Conservation (phyloP, 2,113 vertebrate genomes). For the Mormyrus iriodes region DNA sequence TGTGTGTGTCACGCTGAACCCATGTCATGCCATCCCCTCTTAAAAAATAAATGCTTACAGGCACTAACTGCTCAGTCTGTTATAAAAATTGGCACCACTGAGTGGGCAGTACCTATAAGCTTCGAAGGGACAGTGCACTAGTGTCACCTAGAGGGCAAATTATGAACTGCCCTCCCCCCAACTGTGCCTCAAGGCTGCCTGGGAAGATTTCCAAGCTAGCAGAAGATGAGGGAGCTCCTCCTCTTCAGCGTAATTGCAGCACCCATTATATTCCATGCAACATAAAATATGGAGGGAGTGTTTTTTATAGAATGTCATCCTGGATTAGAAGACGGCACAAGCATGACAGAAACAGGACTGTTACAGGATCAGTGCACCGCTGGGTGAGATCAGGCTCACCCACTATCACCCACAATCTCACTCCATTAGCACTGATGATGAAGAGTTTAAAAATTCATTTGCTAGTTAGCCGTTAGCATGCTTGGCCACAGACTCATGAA, state of each 20-base stretch:
- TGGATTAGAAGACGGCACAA: not conserved
- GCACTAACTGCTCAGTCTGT: not conserved
- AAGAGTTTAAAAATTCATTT: not conserved
- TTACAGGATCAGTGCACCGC: not conserved
- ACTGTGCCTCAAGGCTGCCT: not conserved
- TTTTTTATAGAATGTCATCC: not conserved
- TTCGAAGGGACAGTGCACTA: not conserved
- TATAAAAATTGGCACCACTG: not conserved
- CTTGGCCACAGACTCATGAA: not conserved
- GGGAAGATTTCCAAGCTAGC: not conserved
- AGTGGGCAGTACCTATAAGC: not conserved
- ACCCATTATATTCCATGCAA: not conserved
- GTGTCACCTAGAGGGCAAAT: conserved; percentile 11
- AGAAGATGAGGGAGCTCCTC: not conserved
- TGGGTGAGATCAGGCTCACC: not conserved
- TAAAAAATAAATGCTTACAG: not conserved
- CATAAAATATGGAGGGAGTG: not conserved
- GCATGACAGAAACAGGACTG: too few relatives aligned
- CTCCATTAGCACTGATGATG: not conserved
- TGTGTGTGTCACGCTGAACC: not conserved
- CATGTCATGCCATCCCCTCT: not conserved
- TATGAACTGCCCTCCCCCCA: not conserved
- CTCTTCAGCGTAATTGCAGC: not conserved
- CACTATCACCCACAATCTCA: not conserved
- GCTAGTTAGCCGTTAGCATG: not conserved